Base-by-base conservation (phyloP, 2,113 vertebrate species). In the Promerops cafer region DNA sequence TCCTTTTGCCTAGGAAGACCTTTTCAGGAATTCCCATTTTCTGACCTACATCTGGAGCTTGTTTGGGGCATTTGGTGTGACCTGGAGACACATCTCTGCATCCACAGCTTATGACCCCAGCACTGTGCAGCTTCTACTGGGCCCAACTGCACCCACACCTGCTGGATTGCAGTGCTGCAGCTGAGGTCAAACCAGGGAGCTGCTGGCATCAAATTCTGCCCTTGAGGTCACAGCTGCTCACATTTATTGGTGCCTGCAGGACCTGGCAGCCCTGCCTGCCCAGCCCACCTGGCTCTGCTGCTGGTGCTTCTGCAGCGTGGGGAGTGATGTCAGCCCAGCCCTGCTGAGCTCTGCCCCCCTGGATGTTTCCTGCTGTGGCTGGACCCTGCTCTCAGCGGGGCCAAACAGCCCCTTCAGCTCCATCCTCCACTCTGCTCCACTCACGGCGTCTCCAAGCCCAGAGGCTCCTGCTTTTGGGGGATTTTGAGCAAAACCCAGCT, bases 1-100 rank as follows among this genome's bases (percentile, higher is more conserved):
- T 80, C 33, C 53, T 83, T 57, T 49, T 24, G 19, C 50, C 61
- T 30, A 33, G 56, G n/a, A 35, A 68, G 47, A 11, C 6, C 2
- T 42, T 50, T 68, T 20, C 68, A 89, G n/a, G n/a, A 93, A 45
- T 28, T 7, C 31, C 35, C 24, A 1, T 66, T 53, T 66, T 30
- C n/a, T 66, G 27, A 7, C 28, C 10, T 23, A 1, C 2, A 5
- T 1, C 0, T 10, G 75, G 12, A 27, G 21, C 23, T 57, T 6
- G 1, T 33, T 66, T 54, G 78, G 72, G 16, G 12, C 6, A 6
- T 16, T 77, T 65, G 65, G 3, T 31, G 57, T 19, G 39, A 16
- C 17, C 6, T 33, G 7, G 71, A 40, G 56, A 28, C 35, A 8
- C 6, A 2, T 2, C 33, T 64, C 27, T 47, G 70, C 45, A 24